Percentiles rank a stretch among this genome's conserved stretches.
These are phyloP conservation scores for Chelonus insularis DNA, from an alignment of 1,140 invertebrate species.

Conservation along the genomic window DNA sequence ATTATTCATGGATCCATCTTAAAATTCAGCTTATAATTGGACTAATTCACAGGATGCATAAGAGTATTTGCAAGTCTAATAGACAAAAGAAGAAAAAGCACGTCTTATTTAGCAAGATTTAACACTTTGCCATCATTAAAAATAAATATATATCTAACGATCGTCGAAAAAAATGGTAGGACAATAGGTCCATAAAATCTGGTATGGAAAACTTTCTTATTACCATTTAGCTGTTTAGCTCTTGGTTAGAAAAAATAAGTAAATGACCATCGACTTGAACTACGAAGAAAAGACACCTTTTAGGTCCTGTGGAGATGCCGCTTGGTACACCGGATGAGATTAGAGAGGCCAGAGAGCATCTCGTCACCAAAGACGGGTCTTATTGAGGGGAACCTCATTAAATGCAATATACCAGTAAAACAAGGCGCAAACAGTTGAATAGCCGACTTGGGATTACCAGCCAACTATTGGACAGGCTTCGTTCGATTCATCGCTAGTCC, in stretches of 20 bases:
- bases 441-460: conserved; percentile 7
- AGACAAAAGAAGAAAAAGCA: conserved; percentile 20
- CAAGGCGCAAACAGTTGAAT: conserved; percentile 47
- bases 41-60: not conserved
- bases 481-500: not conserved
- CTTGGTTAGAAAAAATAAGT: conserved; percentile 1
- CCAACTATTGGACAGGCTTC: conserved; percentile 1
- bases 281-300: not conserved
- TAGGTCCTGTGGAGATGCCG: not conserved
- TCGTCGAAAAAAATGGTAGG: too few species aligned
- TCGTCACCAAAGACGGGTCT: not conserved
- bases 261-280: conserved; percentile 1
- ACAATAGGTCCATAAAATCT: not conserved
- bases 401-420: conserved; percentile 55
- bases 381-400: conserved; percentile 39
- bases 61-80: conserved; percentile 29
- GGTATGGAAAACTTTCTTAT: not conserved
- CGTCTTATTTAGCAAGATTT: not conserved
- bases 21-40: not conserved
- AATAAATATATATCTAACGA: not conserved
- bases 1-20: not conserved
- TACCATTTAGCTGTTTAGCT: not conserved
- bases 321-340: not conserved
- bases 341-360: not conserved
- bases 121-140: not conserved